phyloP scores from a whole-genome alignment of 2,888 invertebrate species.

The Melieria crassipennis region DNA sequence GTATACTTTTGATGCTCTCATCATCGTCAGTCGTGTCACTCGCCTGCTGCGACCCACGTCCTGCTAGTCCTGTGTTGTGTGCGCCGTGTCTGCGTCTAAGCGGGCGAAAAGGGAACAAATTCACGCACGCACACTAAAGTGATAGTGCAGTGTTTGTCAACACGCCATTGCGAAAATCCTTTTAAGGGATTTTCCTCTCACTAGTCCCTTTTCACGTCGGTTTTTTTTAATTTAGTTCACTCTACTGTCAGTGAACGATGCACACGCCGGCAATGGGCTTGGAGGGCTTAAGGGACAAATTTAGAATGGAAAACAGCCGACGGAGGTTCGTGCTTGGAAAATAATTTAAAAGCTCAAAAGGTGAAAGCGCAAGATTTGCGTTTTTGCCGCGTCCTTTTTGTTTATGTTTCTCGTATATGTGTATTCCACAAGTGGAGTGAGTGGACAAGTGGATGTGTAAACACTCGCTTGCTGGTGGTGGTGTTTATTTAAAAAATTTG shows the following conservation, averaged over 20 bases:
- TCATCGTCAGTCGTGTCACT: slow-evolving; percentile 2
- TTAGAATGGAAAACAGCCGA: slow-evolving; percentile 41
- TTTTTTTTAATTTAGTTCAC: too few relatives aligned
- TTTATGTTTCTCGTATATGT: slow-evolving; percentile 17
- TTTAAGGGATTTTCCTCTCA: slow-evolving; percentile 48
- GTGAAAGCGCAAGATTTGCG: slow-evolving; percentile 45
- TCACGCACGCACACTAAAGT: slow-evolving; percentile 31
- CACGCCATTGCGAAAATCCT: slow-evolving; percentile 60
- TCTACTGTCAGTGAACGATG: too few relatives aligned
- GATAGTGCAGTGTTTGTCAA: slow-evolving; percentile 41
- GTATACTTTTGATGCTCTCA: not conserved
- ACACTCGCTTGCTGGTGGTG: not conserved
- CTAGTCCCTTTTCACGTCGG: slow-evolving; percentile 1
- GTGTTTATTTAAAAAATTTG: slow-evolving; percentile 58
- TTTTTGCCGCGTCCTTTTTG: slow-evolving; percentile 29
- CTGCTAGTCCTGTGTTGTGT: not conserved
- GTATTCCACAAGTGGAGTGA: not conserved
- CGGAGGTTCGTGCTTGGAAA: slow-evolving; percentile 58
- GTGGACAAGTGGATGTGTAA: not conserved
- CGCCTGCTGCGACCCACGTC: not conserved
- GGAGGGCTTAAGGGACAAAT: not conserved
- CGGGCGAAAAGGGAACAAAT: not conserved
- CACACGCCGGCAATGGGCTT: not conserved
- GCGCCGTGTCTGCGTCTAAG: slow-evolving; percentile 1
- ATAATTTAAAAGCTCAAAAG: slow-evolving; percentile 62